A percentile compares a stretch with the other conserved stretches of the same genome.
Conservation (phyloP, 2,797 vertebrate genomes). For the Spizella passerina region DNA sequence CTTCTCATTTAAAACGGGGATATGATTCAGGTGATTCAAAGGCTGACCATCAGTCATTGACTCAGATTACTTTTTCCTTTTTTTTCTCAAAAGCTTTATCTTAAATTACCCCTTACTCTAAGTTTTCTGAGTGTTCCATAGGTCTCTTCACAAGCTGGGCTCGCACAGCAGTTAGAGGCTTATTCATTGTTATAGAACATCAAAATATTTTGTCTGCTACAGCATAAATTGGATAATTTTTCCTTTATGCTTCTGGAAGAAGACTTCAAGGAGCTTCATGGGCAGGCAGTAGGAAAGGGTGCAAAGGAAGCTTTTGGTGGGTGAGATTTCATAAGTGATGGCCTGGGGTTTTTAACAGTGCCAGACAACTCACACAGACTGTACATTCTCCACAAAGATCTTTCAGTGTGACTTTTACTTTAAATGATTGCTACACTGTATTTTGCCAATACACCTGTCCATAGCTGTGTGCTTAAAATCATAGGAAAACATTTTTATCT, state of each 20-base stretch:
- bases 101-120: background rate
- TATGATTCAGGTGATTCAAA: background rate
- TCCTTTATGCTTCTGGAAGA: background rate
- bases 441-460: slow-evolving; percentile 4
- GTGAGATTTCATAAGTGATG: background rate
- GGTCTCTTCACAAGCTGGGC: background rate
- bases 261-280: background rate
- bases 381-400: background rate
- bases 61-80: background rate
- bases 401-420: background rate
- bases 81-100: background rate
- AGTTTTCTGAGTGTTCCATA: background rate
- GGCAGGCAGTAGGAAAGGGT: background rate
- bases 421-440: background rate
- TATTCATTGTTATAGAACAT: background rate
- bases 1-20: background rate
- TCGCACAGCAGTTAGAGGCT: background rate
- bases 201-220: slow-evolving; percentile 2
- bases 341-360: background rate
- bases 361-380: background rate
- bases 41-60: background rate
- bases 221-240: background rate
- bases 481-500: background rate
- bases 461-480: background rate
- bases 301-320: slow-evolving; percentile 16